Conservation (phyloP, 2,113 vertebrate genomes). For the Pterocles orientalis region DNA sequence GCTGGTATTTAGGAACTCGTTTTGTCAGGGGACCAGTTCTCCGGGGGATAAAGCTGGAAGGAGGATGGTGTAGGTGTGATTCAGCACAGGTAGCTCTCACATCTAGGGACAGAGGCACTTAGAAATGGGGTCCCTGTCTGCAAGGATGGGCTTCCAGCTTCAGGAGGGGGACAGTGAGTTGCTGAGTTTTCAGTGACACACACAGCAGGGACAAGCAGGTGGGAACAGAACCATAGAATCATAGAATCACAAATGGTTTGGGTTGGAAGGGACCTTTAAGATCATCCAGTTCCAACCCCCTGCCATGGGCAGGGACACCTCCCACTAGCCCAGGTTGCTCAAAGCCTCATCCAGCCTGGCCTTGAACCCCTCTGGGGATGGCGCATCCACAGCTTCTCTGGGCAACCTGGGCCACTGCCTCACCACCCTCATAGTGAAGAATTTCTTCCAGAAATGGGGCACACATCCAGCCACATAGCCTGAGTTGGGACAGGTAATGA, state of each 20-base stretch:
- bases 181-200: not conserved
- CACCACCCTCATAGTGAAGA: too few relatives aligned
- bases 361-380: too few relatives aligned
- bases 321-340: too few relatives aligned
- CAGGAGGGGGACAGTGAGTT: not conserved
- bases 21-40: conserved; percentile 68
- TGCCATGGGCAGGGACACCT: too few relatives aligned
- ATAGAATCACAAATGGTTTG: too few relatives aligned
- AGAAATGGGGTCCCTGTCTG: not conserved
- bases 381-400: too few relatives aligned
- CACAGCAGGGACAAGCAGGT: not conserved
- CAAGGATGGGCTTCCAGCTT: not conserved
- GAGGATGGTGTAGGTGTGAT: not conserved
- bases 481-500: not conserved
- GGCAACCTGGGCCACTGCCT: too few relatives aligned
- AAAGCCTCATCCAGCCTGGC: too few relatives aligned
- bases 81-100: not conserved
- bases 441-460: too few relatives aligned
- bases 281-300: too few relatives aligned
- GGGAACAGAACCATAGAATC: not conserved
- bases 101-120: not conserved
- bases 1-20: conserved; percentile 41
- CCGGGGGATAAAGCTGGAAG: not conserved
- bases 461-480: not conserved
- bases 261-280: too few relatives aligned